A percentile compares a stretch with the other conserved stretches of the same genome.
Evolutionary conservation across 2,888 invertebrate genomes (phyloP).

Genomic region (Zaprionus lineosus): DNA sequence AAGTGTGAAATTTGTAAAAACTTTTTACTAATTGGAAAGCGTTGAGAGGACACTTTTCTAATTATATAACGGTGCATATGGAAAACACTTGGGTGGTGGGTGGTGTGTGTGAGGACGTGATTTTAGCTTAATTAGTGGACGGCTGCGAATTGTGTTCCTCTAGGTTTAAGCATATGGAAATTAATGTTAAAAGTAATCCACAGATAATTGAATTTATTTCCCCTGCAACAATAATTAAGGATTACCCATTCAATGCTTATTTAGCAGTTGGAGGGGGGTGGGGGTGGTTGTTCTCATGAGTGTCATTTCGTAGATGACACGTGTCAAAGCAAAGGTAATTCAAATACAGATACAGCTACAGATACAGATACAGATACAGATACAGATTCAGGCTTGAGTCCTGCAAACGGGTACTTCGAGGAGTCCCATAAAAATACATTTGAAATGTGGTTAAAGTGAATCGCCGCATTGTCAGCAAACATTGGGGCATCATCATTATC

Average conservation of each 20-base stretch:
- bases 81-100: constrained; percentile 28
- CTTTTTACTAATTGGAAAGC: constrained; percentile 61
- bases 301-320: constrained; percentile 39
- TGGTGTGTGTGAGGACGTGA: constrained; percentile 55
- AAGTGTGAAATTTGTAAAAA: constrained; percentile 40
- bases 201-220: constrained; percentile 32
- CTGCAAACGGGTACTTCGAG: constrained; percentile 20
- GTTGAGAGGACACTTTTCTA: constrained; percentile 47
- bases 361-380: no score
- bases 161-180: constrained; percentile 1
- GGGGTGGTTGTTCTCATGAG: constrained; percentile 12
- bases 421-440: constrained; percentile 69
- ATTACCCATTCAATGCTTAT: constrained; percentile 10
- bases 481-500: constrained; percentile 69
- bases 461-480: constrained; percentile 71
- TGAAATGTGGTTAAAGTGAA: constrained; percentile 61
- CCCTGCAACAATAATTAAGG: constrained; percentile 58
- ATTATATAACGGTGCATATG: constrained; percentile 58
- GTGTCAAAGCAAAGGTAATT: constrained; percentile 58
- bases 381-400: not conserved
- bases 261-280: no score
- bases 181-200: constrained; percentile 2
- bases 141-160: no score
- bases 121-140: constrained; percentile 59
- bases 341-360: constrained; percentile 10